These are phyloP conservation scores for Piliocolobus tephrosceles DNA, from an alignment of 2,113 vertebrate genomes.

Conservation along the genomic window DNA sequence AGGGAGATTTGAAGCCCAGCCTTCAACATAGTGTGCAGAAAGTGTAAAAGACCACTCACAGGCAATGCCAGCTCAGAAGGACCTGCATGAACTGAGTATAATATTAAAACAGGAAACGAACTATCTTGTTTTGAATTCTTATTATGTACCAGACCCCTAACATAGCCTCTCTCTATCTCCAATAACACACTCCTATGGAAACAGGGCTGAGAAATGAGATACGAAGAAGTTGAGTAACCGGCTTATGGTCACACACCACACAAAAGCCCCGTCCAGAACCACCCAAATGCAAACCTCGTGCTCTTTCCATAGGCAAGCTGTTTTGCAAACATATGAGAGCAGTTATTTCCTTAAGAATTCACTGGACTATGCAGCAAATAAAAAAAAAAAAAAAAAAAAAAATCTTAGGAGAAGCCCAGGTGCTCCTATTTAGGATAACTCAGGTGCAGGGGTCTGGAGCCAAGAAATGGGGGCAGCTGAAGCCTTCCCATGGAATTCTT, in stretches of 20 bases:
- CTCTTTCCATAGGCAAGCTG: not conserved
- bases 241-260: not conserved
- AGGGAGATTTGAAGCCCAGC: not conserved
- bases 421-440: not conserved
- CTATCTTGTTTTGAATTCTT: not conserved
- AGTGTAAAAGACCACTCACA: too few relatives aligned
- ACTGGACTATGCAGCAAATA: not conserved
- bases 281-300: not conserved
- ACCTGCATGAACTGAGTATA: accelerated
- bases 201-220: not conserved
- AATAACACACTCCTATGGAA: not conserved
- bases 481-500: not conserved
- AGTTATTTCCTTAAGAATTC: not conserved
- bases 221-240: not conserved
- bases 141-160: not conserved
- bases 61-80: not conserved
- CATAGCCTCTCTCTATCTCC: not conserved
- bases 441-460: not conserved
- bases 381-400: not conserved
- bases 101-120: not conserved
- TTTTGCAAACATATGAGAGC: not conserved
- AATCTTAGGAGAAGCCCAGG: not conserved
- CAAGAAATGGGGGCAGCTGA: too few relatives aligned
- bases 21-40: not conserved
- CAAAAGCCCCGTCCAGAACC: not conserved